Evolutionary conservation across 2,113 vertebrate species (phyloP).

Genomic region (Anolis sagrei): DNA sequence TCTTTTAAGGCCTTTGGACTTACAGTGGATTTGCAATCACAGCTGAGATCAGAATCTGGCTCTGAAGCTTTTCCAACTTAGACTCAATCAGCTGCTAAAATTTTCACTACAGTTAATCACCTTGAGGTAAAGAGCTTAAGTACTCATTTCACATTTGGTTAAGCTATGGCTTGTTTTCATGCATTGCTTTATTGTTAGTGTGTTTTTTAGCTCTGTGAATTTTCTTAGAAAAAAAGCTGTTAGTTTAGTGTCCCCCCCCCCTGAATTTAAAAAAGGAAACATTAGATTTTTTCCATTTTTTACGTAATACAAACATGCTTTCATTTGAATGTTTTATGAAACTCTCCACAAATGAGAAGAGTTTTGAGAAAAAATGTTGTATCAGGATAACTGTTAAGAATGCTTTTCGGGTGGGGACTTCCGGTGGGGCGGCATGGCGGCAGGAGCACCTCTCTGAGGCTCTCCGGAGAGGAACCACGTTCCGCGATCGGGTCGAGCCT

Average conservation of each 20-base stretch:
- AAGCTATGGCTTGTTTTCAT: slow-evolving; percentile 36
- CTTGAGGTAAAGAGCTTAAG: slow-evolving; percentile 29
- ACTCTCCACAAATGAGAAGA: slow-evolving; percentile 1
- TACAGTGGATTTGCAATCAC: slow-evolving; percentile 40
- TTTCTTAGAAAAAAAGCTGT: not conserved
- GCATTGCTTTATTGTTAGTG: not conserved
- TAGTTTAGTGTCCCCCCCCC: slow-evolving; percentile 3
- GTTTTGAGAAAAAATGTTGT: slow-evolving; percentile 33
- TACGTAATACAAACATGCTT: slow-evolving; percentile 7
- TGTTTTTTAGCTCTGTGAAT: slow-evolving; percentile 16
- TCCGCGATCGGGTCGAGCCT: too few relatives aligned
- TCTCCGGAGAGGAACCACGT: too few relatives aligned
- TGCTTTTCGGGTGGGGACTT: slow-evolving; percentile 59
- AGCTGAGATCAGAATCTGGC: slow-evolving; percentile 49
- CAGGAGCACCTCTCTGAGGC: too few relatives aligned
- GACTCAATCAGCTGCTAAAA: not conserved
- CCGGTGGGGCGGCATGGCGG: too few relatives aligned
- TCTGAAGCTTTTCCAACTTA: slow-evolving; percentile 26
- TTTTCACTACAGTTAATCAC: slow-evolving; percentile 23
- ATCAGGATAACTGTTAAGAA: slow-evolving; percentile 48
- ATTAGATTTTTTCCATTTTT: slow-evolving; percentile 28
- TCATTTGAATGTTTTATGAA: slow-evolving; percentile 23
- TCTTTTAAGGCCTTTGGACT: slow-evolving; percentile 50
- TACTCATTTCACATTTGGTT: not conserved
- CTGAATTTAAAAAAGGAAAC: slow-evolving; percentile 30